Base-by-base conservation (phyloP, 2,113 vertebrate species). In the Amia ocellicauda region DNA sequence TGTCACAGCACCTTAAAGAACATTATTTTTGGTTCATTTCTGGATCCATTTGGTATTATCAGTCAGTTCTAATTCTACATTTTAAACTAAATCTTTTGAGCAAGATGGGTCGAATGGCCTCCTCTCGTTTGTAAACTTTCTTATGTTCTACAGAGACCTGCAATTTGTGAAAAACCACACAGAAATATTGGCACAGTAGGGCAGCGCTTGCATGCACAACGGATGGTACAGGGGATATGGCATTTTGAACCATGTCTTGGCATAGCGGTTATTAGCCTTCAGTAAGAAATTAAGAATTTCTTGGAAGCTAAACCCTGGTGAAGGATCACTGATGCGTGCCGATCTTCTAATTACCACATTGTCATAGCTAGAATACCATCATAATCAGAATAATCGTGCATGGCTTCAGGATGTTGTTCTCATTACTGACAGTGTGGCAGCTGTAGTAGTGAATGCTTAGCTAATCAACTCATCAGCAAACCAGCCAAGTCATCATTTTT, bases 341-440 rank as follows among this genome's bases (percentile, higher is more conserved):
- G 60, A 64, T 64, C 56, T 57, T 47, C 73, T 75, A 72, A 75
- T 75, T 72, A 61, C 60, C 42, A 26, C 63, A 60, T 62, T 72
- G 67, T 72, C 60, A 67, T 64, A 72, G 60, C 70, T 65, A 47
- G 61, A 72, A 60, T 66, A 64, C 60, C 57, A 20, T 64, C 49
- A 9, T 75, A 67, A 69, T 67, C 70, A 70, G 67, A 69, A 70
- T 64, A 71, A 75, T 69, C 49, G 24, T 14, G 31, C 47, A 45
- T 20, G 47, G 27, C 60, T 58, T 20, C 17, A 50, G 67, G 53
- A 69, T 60, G 70, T 60, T 76, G 67, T 64, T 56, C 61, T 62
- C 68, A 70, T 72, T 76, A 73, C 41, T 26, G 41, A 50, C 24
- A 52, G 62, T 22, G 49, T 58, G 58, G 72, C 65, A 68, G 61